Evolutionary conservation across 2,113 vertebrate genomes (phyloP).

Genomic region (Percopsis transmontana): DNA sequence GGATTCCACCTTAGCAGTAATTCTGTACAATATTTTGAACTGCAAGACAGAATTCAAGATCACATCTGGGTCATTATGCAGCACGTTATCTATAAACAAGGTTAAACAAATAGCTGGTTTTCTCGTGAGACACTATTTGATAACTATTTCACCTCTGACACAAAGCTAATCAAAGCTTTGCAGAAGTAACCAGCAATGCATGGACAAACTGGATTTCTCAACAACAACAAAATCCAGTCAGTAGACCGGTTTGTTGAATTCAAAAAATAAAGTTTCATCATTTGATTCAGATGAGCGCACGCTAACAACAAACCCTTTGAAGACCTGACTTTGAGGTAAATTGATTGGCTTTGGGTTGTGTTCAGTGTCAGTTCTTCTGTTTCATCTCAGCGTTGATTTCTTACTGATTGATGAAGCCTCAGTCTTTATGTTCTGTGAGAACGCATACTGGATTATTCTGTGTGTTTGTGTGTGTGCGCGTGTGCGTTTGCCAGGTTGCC

Average conservation of each 20-base stretch:
- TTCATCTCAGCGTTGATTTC: conserved; percentile 52
- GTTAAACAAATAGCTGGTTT: conserved; percentile 53
- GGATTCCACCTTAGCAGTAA: too few relatives aligned
- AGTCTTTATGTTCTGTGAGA: conserved; percentile 26
- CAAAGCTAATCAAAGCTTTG: conserved; percentile 60
- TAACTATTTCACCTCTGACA: conserved; percentile 53
- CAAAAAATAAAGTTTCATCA: conserved; percentile 20
- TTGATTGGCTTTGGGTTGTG: conserved; percentile 45
- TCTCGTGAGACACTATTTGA: conserved; percentile 50
- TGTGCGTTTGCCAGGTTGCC: conserved; percentile 13
- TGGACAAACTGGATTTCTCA: conserved; percentile 4
- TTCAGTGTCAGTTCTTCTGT: conserved; percentile 26
- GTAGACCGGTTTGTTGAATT: conserved; percentile 21
- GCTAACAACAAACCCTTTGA: conserved; percentile 17
- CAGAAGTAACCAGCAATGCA: conserved; percentile 55
- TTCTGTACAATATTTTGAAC: too few relatives aligned
- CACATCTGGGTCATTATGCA: conserved; percentile 13
- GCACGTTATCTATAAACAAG: conserved; percentile 56
- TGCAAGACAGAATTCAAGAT: neutral
- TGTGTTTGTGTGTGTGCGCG: neutral
- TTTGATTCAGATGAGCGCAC: conserved; percentile 23
- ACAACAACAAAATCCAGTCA: conserved; percentile 13
- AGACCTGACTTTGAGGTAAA: conserved; percentile 35
- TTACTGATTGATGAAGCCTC: conserved; percentile 50
- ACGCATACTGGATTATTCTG: neutral